A percentile compares a stretch with the other conserved stretches of the same genome.
phyloP scores from a whole-genome alignment of 2,888 invertebrate species.

The Dioctria linearis region DNA sequence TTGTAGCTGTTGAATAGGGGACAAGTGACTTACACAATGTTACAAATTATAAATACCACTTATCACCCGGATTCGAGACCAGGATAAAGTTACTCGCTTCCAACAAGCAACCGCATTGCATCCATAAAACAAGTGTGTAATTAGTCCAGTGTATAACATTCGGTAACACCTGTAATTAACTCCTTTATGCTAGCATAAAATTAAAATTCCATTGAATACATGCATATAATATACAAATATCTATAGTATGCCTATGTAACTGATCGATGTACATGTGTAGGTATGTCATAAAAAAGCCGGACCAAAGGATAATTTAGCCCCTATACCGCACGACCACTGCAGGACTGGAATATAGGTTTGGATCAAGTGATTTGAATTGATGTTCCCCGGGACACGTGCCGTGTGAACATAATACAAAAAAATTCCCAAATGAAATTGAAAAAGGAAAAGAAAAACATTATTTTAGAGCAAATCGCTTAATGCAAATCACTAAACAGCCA shows the following conservation, averaged over 20 bases:
- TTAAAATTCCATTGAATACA: conserved; percentile 6
- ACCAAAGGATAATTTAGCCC: not conserved
- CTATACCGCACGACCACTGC: not conserved
- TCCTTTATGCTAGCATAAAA: conserved; percentile 16
- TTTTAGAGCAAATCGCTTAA: conserved; percentile 39
- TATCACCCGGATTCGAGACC: not conserved
- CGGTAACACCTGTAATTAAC: conserved; percentile 47
- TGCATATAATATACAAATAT: not conserved
- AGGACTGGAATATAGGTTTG: not conserved
- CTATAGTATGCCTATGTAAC: not conserved
- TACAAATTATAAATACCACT: too few relatives aligned
- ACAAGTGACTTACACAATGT: too few relatives aligned
- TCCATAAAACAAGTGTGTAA: conserved; percentile 41
- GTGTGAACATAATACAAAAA: not conserved
- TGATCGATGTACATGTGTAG: not conserved
- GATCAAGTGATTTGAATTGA: conserved; percentile 29
- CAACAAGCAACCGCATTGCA: conserved; percentile 6
- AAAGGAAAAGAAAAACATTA: conserved; percentile 7
- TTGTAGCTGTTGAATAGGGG: too few relatives aligned
- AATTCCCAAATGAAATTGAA: conserved; percentile 24
- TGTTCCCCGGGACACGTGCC: conserved; percentile 21
- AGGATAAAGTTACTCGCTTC: not conserved
- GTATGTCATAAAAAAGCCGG: not conserved
- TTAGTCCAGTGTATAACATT: conserved; percentile 44
- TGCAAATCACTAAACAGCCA: conserved; percentile 44